Evolutionary conservation across 2,888 invertebrate genomes (phyloP).

Genomic region (Philereme transversata): DNA sequence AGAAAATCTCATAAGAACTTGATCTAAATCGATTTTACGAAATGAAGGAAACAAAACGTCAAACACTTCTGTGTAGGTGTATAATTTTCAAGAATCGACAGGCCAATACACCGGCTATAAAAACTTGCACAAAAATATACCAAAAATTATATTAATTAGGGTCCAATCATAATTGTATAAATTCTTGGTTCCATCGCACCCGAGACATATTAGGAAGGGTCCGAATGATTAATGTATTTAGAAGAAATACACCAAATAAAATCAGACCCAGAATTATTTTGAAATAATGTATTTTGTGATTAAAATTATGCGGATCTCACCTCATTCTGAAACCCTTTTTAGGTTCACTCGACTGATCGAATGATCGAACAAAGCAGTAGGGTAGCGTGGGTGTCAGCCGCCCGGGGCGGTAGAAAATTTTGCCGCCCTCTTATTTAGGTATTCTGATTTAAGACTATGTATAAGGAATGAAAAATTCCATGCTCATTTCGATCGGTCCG

Average conservation of each 20-base stretch:
- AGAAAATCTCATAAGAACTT: neutral
- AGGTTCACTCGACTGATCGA: too few relatives aligned
- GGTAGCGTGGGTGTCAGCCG: too few relatives aligned
- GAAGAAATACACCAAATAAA: constrained; percentile 39
- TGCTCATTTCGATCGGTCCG: too few relatives aligned
- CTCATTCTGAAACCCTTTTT: constrained; percentile 19
- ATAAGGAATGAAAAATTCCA: too few relatives aligned
- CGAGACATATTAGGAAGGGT: constrained; percentile 43
- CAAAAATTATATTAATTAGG: constrained; percentile 53
- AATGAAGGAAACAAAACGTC: constrained; percentile 14
- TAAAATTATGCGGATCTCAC: constrained; percentile 38
- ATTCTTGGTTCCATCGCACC: constrained; percentile 31
- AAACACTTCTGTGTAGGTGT: constrained; percentile 21
- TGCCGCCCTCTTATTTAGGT: too few relatives aligned
- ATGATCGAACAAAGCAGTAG: too few relatives aligned
- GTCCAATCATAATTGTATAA: constrained; percentile 45
- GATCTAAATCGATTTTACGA: constrained; percentile 13
- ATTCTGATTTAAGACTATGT: too few relatives aligned
- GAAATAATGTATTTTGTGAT: constrained; percentile 36
- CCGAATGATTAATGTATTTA: constrained; percentile 40
- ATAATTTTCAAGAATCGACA: constrained; percentile 27
- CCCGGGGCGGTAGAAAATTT: too few relatives aligned
- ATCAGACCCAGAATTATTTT: constrained; percentile 26
- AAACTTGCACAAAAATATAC: constrained; percentile 41
- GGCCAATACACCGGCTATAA: constrained; percentile 28